Evolutionary conservation across 2,797 vertebrate species (phyloP).

Genomic region (Labroides dimidiatus): DNA sequence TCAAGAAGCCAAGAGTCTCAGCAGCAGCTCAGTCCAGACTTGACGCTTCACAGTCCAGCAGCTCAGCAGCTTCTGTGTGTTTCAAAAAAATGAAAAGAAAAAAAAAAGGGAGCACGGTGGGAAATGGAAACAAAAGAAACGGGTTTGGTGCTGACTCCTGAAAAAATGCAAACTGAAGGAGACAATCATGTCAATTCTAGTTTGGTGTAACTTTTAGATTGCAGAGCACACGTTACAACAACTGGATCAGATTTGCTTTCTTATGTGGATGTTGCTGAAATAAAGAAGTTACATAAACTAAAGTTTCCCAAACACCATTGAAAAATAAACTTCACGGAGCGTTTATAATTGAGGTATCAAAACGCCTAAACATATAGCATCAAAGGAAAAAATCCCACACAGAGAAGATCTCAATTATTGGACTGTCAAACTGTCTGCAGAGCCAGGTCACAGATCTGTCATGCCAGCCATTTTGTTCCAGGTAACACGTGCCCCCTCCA

Average conservation of each 20-base stretch:
- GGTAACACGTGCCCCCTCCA: constrained; percentile 28
- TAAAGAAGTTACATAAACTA: too few relatives aligned
- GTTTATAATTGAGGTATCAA: not conserved
- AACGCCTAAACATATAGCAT: not conserved
- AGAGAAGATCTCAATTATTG: not conserved
- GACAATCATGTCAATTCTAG: constrained; percentile 27
- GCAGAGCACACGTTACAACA: constrained; percentile 2
- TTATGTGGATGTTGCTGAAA: not conserved
- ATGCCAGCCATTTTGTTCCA: constrained; percentile 21
- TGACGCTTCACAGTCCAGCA: constrained; percentile 46
- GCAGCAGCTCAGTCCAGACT: constrained; percentile 30
- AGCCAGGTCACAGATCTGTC: constrained; percentile 17
- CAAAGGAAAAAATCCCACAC: not conserved
- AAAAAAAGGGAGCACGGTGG: not conserved
- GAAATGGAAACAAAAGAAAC: constrained; percentile 13
- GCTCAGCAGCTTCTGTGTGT: constrained; percentile 28
- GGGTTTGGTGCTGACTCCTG: constrained; percentile 40
- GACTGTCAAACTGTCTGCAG: constrained; percentile 3
- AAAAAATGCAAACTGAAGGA: constrained; percentile 26
- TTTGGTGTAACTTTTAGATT: constrained; percentile 5
- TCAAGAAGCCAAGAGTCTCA: constrained; percentile 39
- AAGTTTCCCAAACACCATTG: not conserved
- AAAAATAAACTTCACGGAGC: not conserved
- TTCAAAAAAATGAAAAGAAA: constrained; percentile 24
- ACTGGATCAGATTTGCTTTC: not conserved